Conservation (phyloP, 2,888 invertebrate species). For the Peribatodes rhomboidaria region DNA sequence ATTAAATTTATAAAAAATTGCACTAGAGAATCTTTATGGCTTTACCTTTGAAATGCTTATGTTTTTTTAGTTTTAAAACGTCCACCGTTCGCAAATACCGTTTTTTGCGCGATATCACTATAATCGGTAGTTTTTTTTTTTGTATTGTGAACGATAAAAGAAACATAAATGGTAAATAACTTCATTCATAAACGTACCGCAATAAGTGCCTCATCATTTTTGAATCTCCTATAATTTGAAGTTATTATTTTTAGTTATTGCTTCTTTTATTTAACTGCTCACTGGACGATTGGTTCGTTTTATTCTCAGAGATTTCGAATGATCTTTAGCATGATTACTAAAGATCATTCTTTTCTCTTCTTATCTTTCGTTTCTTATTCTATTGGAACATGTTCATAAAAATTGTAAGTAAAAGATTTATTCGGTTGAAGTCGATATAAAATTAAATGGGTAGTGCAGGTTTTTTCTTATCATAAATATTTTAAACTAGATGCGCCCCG, state of each 20-base stretch:
- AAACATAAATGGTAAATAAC: neutral
- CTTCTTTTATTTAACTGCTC: slow-evolving; percentile 19
- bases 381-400: neutral
- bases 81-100: no score
- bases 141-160: no score
- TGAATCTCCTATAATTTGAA: slow-evolving; percentile 13
- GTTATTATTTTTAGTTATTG: slow-evolving; percentile 16
- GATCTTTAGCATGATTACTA: slow-evolving; percentile 2
- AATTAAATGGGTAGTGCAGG: slow-evolving; percentile 19
- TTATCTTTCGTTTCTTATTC: neutral
- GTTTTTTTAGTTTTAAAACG: no score
- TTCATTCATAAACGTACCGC: neutral
- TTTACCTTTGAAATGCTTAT: no score
- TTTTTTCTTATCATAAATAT: neutral
- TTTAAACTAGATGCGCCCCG: neutral
- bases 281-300: slow-evolving; percentile 20
- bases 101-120: no score
- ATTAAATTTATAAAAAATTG: no score
- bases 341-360: neutral
- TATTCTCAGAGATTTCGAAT: slow-evolving; percentile 6
- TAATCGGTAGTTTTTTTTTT: no score
- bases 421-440: neutral
- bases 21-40: no score
- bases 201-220: slow-evolving; percentile 16
- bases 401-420: neutral